phyloP scores from a whole-genome alignment of 2,113 vertebrate species.

The Mionectes macconnelli region DNA sequence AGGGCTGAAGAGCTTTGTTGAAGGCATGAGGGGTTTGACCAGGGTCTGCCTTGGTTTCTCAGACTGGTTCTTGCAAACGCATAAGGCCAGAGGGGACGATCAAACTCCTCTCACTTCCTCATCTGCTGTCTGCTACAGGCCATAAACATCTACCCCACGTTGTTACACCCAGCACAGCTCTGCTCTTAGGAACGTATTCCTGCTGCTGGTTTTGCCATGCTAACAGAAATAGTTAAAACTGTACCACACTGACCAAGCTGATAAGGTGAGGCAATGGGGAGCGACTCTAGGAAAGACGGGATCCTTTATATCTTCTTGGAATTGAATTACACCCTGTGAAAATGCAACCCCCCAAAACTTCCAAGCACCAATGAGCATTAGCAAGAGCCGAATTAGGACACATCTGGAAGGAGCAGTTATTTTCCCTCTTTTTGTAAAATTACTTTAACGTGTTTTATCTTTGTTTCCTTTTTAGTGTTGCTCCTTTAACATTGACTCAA shows the following conservation, averaged over 20 bases:
- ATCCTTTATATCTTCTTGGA: not conserved
- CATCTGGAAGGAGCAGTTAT: not conserved
- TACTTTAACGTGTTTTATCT: not conserved
- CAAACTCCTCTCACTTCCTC: not conserved
- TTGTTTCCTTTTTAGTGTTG: not conserved
- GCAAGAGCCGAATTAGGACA: not conserved
- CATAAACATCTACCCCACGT: too few species aligned
- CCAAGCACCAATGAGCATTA: not conserved
- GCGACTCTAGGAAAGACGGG: not conserved
- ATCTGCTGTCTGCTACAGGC: not conserved
- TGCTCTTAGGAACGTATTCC: not conserved
- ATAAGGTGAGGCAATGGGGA: not conserved
- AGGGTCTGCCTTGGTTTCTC: not conserved
- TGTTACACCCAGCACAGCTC: not conserved
- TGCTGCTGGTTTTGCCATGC: not conserved
- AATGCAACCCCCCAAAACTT: not conserved
- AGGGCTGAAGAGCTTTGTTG: not conserved
- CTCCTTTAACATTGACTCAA: not conserved
- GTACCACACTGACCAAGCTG: not conserved
- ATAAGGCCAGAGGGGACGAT: not conserved
- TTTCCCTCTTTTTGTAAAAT: not conserved
- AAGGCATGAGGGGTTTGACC: constrained; percentile 3
- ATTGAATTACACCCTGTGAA: not conserved
- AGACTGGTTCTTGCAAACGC: rapidly evolving
- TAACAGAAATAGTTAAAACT: not conserved